phyloP scores from a whole-genome alignment of 2,888 invertebrate species.

The Epinotia bilunana region DNA sequence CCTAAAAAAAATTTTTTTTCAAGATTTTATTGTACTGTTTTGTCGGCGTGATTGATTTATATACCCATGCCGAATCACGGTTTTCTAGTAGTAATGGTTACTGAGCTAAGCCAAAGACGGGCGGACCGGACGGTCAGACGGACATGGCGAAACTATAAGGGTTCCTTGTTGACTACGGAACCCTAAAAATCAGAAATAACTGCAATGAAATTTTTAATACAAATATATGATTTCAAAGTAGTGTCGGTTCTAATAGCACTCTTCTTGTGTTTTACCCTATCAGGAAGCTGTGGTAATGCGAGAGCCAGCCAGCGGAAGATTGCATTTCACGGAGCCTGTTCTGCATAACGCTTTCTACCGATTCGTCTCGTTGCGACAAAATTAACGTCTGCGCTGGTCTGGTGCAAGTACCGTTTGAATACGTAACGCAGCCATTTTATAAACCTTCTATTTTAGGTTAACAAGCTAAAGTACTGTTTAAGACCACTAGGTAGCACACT shows the following conservation, averaged over 20 bases:
- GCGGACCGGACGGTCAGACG: too few species aligned
- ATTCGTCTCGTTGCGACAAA: slow-evolving; percentile 51
- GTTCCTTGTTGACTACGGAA: too few species aligned
- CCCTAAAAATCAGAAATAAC: background rate
- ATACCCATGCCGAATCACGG: too few species aligned
- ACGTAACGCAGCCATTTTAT: slow-evolving; percentile 9
- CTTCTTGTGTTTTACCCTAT: background rate
- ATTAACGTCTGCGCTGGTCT: slow-evolving; percentile 39
- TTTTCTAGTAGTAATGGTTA: too few species aligned
- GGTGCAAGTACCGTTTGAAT: slow-evolving; percentile 32
- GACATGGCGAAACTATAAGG: too few species aligned
- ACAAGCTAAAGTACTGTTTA: too few species aligned
- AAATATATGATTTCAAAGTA: background rate
- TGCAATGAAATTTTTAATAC: background rate
- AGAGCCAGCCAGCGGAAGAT: slow-evolving; percentile 34
- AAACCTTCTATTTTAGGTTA: too few species aligned
- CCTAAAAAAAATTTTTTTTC: too few species aligned
- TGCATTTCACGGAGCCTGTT: slow-evolving; percentile 43
- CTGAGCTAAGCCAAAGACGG: too few species aligned
- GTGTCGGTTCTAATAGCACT: background rate
- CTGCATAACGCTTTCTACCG: slow-evolving; percentile 66
- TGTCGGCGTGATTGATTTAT: too few species aligned
- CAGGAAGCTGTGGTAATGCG: slow-evolving; percentile 18
- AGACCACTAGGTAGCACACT: too few species aligned
- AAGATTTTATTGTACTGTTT: too few species aligned